Evolutionary conservation across 2,888 invertebrate genomes (phyloP).

Genomic region (Dasysyrphus albostriatus): DNA sequence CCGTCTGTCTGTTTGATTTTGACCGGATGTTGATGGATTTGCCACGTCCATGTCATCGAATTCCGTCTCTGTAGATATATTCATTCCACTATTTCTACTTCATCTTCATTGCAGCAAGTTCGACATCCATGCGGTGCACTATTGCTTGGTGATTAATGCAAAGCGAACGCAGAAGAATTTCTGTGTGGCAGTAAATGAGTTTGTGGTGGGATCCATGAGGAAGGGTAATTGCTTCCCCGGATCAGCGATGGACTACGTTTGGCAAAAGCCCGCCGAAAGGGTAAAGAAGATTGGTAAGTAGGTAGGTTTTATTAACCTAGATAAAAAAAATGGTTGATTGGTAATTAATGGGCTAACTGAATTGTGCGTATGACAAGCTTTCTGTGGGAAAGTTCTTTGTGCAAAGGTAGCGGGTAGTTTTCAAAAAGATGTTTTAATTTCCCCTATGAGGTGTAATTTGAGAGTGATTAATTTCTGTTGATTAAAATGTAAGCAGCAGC

Average conservation of each 20-base stretch:
- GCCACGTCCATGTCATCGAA: conserved; percentile 10
- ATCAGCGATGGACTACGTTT: conserved; percentile 79
- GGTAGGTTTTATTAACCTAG: conserved; percentile 15
- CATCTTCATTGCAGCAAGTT: conserved; percentile 79
- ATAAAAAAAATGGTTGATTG: neutral
- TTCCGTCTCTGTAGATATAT: neutral
- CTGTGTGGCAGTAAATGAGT: conserved; percentile 79
- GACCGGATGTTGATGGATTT: conserved; percentile 47
- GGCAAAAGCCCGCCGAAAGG: conserved; percentile 80
- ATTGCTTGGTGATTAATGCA: conserved; percentile 81
- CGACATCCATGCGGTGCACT: conserved; percentile 83
- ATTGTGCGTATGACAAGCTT: conserved; percentile 28
- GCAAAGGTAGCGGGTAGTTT: neutral
- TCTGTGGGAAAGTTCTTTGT: neutral
- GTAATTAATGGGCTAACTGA: conserved; percentile 40
- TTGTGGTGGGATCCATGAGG: conserved; percentile 75
- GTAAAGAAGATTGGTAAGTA: conserved; percentile 79
- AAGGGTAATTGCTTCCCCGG: conserved; percentile 75
- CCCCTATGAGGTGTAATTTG: conserved; percentile 11
- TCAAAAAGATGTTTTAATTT: neutral
- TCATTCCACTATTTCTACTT: conserved; percentile 14
- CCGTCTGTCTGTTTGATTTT: neutral
- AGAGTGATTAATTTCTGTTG: conserved; percentile 22
- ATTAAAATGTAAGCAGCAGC: conserved; percentile 21
- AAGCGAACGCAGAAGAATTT: conserved; percentile 78